Evolutionary conservation across 2,888 invertebrate species (phyloP).

Genomic region (Oligia latruncula): DNA sequence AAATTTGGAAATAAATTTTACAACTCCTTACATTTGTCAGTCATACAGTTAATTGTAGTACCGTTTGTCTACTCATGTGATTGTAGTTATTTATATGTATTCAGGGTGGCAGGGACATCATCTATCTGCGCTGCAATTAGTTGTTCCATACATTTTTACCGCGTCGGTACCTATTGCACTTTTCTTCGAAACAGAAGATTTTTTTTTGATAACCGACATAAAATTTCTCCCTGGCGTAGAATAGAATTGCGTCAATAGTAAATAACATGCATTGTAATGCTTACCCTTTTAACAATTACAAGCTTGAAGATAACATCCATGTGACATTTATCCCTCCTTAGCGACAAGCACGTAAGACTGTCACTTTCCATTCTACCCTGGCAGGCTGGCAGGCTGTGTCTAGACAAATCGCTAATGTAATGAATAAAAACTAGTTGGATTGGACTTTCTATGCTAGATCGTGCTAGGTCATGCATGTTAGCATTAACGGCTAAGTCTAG

Average conservation of each 20-base stretch:
- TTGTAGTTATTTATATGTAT: background rate
- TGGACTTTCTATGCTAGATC: constrained; percentile 64
- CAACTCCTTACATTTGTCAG: background rate
- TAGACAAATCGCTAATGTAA: constrained; percentile 52
- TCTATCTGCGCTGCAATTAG: background rate
- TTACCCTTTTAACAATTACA: background rate
- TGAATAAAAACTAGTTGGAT: constrained; percentile 63
- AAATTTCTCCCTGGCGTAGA: background rate
- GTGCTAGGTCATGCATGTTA: constrained; percentile 56
- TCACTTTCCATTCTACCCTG: constrained; percentile 52
- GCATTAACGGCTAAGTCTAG: constrained; percentile 33
- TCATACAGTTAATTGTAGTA: background rate
- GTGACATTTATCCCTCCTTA: constrained; percentile 31
- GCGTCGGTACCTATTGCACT: background rate
- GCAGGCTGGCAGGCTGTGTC: constrained; percentile 33
- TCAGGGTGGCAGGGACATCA: background rate
- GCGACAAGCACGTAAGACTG: constrained; percentile 7
- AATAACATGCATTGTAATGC: background rate
- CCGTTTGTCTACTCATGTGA: too few species aligned
- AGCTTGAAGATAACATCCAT: constrained; percentile 5
- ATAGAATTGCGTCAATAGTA: background rate
- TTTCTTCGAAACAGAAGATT: background rate
- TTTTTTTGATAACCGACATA: background rate
- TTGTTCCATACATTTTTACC: too few species aligned
- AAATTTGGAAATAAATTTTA: background rate